Base-by-base conservation (phyloP, 2,888 invertebrate genomes). In the Spisula subtruncata region DNA sequence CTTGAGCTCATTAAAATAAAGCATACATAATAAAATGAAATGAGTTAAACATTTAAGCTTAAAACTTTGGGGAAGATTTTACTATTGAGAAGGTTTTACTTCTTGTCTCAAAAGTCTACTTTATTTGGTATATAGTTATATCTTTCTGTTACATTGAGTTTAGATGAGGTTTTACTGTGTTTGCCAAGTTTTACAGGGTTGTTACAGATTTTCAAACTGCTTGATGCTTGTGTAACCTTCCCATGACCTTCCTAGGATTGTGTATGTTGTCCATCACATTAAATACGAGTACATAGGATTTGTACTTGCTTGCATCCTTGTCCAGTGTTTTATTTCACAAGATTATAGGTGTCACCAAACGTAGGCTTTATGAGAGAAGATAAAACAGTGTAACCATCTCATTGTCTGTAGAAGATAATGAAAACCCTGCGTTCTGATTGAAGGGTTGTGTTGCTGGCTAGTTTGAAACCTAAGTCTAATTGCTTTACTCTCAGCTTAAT, bases 311-410 rank as follows among this genome's bases (percentile, higher is more conserved):
- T 41, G 35, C 32, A 25, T 66, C 83, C 41, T 16, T 46, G 35
- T 41, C n/a, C 29, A 48, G 83, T 84, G 83, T 84, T 84, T 71
- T 84, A 71, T 84, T 60, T 71, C 84, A 51, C 48, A 0, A 79
- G 51, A 84, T 84, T 84, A 84, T 35, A 51, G 84, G 71, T 84
- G 71, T 75, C n/a, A 4, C 5, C 60, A 41, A 66, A 51, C 51
- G n/a, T 5, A 54, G 32, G 1, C 48, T 54, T 66, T 66, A 66
- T 66, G 5, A 25, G 60, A 25, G 60, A 66, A 66, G 60, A 66
- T 66, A 66, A 66, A 66, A 25, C 25, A 25, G 5, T 25, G 10
- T 66, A 66, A 25, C 25, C 60, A 10, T 25, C 25, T 66, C 6
- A 25, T n/a, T 66, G 60, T 66, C 60, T 66, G 25, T n/a, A 25